Evolutionary conservation across 2,113 vertebrate species (phyloP).

Genomic region (Naja naja): DNA sequence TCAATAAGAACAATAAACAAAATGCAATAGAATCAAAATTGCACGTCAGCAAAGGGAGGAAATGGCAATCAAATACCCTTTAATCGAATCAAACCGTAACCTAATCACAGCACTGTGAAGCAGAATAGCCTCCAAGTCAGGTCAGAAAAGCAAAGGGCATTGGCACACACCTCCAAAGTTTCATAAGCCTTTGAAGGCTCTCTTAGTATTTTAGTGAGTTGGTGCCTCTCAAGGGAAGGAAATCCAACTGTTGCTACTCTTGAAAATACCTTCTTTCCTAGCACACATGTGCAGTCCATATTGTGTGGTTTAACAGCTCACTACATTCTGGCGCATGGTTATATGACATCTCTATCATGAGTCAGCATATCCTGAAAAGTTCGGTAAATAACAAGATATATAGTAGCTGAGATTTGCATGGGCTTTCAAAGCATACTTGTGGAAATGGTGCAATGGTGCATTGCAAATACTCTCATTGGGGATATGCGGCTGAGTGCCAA

Average conservation of each 20-base stretch:
- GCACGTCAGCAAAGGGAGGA: background rate
- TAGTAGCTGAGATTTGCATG: background rate
- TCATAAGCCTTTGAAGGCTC: background rate
- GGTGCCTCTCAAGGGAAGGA: background rate
- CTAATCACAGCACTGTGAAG: background rate
- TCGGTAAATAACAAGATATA: background rate
- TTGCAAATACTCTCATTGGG: background rate
- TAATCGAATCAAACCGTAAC: background rate
- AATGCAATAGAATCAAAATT: background rate
- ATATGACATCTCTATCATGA: background rate
- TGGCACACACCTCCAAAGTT: background rate
- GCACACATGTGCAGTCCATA: background rate
- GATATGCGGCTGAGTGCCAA: background rate
- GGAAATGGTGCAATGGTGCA: background rate
- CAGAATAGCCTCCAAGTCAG: background rate
- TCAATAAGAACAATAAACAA: background rate
- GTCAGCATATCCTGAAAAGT: background rate
- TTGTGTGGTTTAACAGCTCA: background rate
- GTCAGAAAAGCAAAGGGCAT: background rate
- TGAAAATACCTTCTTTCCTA: background rate
- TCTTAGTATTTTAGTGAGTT: background rate
- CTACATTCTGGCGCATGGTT: background rate
- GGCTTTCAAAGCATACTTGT: background rate
- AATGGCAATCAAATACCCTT: background rate
- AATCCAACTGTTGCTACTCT: background rate